Conservation (phyloP, 2,888 invertebrate genomes). For the Drosophila meridionalis region DNA sequence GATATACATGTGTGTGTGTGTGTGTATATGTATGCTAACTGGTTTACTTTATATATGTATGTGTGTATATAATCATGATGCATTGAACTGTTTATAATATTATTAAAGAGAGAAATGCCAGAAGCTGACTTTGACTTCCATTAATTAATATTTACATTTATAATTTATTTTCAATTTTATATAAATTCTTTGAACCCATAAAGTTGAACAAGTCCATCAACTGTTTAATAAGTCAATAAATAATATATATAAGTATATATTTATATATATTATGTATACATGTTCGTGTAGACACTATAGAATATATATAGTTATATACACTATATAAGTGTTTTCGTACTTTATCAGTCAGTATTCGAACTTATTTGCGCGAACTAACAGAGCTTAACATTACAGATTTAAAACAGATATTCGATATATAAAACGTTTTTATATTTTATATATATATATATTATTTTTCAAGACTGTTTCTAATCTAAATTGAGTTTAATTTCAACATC, state of each 20-base stretch:
- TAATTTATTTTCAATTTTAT: neutral
- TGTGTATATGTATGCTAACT: constrained; percentile 4
- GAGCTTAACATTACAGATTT: too few species aligned
- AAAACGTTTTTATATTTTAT: too few species aligned
- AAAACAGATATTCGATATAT: too few species aligned
- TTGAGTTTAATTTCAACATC: too few species aligned
- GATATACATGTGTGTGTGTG: neutral
- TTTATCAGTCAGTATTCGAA: too few species aligned
- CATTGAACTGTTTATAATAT: constrained; percentile 32
- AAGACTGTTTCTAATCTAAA: too few species aligned
- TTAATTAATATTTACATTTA: constrained; percentile 13
- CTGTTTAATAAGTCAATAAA: neutral
- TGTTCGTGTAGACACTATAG: too few species aligned
- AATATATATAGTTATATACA: too few species aligned
- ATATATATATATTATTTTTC: too few species aligned
- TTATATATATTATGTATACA: neutral
- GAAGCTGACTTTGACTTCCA: constrained; percentile 4
- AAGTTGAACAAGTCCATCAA: constrained; percentile 8
- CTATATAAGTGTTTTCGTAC: too few species aligned
- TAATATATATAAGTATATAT: neutral
- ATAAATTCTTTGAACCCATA: constrained; percentile 5
- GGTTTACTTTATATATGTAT: constrained; percentile 17
- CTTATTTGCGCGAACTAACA: too few species aligned
- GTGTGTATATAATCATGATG: constrained; percentile 18
- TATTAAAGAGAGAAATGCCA: neutral